Conservation (phyloP, 2,797 vertebrate genomes). For the Peromyscus nudipes region DNA sequence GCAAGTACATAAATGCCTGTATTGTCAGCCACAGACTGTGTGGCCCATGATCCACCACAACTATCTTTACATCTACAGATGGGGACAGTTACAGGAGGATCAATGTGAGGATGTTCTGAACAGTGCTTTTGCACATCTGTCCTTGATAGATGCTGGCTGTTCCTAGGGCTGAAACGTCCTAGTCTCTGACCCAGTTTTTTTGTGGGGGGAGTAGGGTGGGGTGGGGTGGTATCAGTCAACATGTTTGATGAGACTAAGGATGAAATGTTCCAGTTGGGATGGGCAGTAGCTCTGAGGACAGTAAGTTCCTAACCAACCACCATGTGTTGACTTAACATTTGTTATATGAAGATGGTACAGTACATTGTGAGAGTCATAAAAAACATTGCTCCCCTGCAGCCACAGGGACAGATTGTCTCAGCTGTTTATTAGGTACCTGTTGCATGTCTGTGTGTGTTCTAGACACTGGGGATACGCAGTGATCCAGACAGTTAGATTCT, state of each 20-base stretch:
- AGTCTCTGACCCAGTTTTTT: background rate
- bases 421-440: slow-evolving; percentile 17
- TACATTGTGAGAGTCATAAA: background rate
- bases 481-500: background rate
- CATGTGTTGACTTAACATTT: background rate
- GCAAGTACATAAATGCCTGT: background rate
- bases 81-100: background rate
- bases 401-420: background rate
- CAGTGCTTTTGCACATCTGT: background rate
- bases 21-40: background rate
- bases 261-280: background rate
- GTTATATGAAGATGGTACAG: background rate
- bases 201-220: background rate
- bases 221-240: background rate
- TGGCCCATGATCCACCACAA: background rate
- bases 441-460: background rate
- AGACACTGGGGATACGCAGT: background rate
- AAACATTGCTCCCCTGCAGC: background rate
- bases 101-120: slow-evolving; percentile 6
- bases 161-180: slow-evolving; percentile 4
- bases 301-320: background rate
- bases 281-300: background rate
- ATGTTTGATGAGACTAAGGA: background rate
- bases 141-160: background rate
- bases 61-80: slow-evolving; percentile 33